Conservation (phyloP, 2,113 vertebrate species). For the Hippocampus barbouri region DNA sequence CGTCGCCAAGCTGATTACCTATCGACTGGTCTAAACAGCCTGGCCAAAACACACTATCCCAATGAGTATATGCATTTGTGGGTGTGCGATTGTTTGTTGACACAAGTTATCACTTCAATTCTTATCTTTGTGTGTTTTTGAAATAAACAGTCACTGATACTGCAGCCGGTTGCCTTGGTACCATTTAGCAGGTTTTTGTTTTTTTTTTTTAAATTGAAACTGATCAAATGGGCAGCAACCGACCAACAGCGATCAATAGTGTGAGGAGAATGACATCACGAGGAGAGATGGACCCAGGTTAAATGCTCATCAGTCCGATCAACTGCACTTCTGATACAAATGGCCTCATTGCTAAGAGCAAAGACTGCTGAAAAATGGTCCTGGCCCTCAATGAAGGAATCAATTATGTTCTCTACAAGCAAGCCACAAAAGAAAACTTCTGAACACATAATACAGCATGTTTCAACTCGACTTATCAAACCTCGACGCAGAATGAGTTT, state of each 20-base stretch:
- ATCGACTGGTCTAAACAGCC: slow-evolving; percentile 57
- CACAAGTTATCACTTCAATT: slow-evolving; percentile 20
- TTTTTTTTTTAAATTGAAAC: slow-evolving; percentile 12
- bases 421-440: slow-evolving; percentile 1
- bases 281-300: slow-evolving; percentile 33
- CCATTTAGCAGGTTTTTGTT: slow-evolving; percentile 18
- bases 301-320: slow-evolving; percentile 46
- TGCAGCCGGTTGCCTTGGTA: background rate
- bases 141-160: slow-evolving; percentile 23
- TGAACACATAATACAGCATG: slow-evolving; percentile 2
- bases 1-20: slow-evolving; percentile 62
- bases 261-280: slow-evolving; percentile 47
- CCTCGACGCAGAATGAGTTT: slow-evolving; percentile 13
- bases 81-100: background rate
- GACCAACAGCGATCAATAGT: slow-evolving; percentile 34
- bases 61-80: background rate
- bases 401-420: background rate
- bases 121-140: slow-evolving; percentile 17
- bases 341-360: slow-evolving; percentile 27
- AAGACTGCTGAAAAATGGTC: background rate
- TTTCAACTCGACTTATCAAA: background rate
- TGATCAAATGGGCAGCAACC: slow-evolving; percentile 28
- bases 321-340: slow-evolving; percentile 29
- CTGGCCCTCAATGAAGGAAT: slow-evolving; percentile 1
- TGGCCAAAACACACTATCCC: slow-evolving; percentile 15